A percentile compares a stretch with the other conserved stretches of the same genome.
These are phyloP conservation scores for Strigamia maritima DNA, from an alignment of 2,888 invertebrate genomes.

Conservation along the genomic window DNA sequence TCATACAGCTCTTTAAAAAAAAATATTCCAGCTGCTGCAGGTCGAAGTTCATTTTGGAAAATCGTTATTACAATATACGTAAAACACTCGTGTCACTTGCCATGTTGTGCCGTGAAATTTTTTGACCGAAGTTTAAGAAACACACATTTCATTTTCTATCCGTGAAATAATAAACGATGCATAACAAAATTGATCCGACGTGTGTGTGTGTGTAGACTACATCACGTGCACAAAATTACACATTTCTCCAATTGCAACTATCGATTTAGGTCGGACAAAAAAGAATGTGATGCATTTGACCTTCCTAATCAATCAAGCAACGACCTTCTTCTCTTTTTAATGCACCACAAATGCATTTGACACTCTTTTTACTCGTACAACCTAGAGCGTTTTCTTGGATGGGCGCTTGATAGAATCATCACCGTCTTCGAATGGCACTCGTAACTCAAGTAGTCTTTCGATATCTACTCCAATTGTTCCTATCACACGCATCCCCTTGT, in stretches of 20 bases:
- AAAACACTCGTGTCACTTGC: not conserved
- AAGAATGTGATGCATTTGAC: not conserved
- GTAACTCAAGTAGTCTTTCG: conserved; percentile 32
- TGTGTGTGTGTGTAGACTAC: not conserved
- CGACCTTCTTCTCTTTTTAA: conserved; percentile 24
- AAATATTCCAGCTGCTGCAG: not conserved
- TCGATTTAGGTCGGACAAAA: not conserved
- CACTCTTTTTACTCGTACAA: conserved; percentile 12
- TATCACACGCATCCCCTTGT: conserved; percentile 27
- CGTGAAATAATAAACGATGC: not conserved
- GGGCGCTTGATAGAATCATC: conserved; percentile 34
- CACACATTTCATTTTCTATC: not conserved
- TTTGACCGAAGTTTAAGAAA: not conserved
- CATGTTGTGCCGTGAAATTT: not conserved
- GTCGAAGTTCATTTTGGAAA: not conserved
- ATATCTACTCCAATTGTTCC: conserved; percentile 34
- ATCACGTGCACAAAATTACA: not conserved
- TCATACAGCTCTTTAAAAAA: not conserved
- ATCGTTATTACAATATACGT: not conserved
- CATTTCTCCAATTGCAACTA: not conserved
- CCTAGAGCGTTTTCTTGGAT: conserved; percentile 16
- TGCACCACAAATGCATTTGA: conserved; percentile 31
- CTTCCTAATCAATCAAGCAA: conserved; percentile 30
- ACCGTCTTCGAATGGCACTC: conserved; percentile 32
- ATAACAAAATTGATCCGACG: not conserved